Evolutionary conservation across 1,140 invertebrate species (phyloP).

Genomic region (Babylonia areolata): DNA sequence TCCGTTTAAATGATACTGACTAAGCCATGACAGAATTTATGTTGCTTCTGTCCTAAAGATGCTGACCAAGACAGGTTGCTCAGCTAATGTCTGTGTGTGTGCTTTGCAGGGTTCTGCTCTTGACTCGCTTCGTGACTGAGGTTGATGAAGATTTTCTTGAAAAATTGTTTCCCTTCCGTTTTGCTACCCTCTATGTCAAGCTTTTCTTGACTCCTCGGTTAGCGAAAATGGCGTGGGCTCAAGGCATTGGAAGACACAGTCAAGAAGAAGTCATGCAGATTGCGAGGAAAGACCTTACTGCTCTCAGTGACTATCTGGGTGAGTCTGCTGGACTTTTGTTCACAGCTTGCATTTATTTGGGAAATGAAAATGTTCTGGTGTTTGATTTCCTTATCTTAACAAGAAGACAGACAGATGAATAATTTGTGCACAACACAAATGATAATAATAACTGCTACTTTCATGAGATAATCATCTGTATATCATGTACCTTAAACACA

Average conservation of each 20-base stretch:
- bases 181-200: neutral
- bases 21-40: neutral
- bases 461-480: no score
- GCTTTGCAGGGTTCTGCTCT: neutral
- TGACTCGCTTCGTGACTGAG: neutral
- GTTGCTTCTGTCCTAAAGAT: neutral
- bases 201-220: neutral
- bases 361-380: no score
- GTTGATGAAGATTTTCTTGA: neutral
- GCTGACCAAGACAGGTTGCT: neutral
- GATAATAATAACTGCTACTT: no score
- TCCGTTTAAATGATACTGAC: no score
- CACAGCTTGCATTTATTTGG: no score
- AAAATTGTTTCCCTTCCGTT: neutral
- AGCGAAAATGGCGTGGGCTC: neutral
- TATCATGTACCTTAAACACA: no score
- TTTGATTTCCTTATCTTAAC: no score
- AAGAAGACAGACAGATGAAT: no score
- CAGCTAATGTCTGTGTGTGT: neutral
- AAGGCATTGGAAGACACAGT: constrained; percentile 38
- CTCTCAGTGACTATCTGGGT: no score
- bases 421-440: no score
- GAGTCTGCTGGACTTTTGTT: neutral
- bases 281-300: constrained; percentile 31
- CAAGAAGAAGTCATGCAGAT: constrained; percentile 31